Base-by-base conservation (phyloP, 2,113 vertebrate genomes). In the Epinephelus fuscoguttatus region DNA sequence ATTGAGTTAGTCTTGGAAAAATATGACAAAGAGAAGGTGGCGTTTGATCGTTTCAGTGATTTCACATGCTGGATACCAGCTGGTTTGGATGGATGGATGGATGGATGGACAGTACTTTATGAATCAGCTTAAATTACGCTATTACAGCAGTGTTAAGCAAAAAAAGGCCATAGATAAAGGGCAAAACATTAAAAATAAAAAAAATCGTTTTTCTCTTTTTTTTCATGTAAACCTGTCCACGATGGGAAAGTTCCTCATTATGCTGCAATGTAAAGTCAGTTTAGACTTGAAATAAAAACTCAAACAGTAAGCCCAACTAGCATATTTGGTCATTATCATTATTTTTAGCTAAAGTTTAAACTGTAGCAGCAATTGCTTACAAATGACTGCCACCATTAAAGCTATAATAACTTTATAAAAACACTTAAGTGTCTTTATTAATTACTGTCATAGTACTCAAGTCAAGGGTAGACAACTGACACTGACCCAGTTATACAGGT, bases 401-500 rank as follows among this genome's bases (percentile, higher is more conserved):
- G 27, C n/a, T 12, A 10, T 15, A 19, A 40, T 71, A 30, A 40
- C 37, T 59, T 71, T 23, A 61, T 25, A 9, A 63, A 72, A 69
- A 21, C 23, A 25, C 18, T 53, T 60, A 0, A 9, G 0, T 52
- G 12, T 52, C 53, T 33, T 61, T 15, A 1, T 0, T 1, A 62
- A 75, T 75, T 18, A 70, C 6, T 19, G 15, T 12, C 69, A 27
- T 0, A 57, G 33, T 13, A 1, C 52, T 61, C 55, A 60, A 64
- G 45, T 76, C 12, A 66, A 52, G 50, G 47, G 11, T 5, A 69
- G 55, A 67, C 19, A 47, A 64, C n/a, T 23, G 15, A 71, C 61
- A 40, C 50, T 62, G 21, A 71, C 61, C 68, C 30, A 47, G 27
- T 64, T 84, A 21, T 68, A 21, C 30, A 50, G 52, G 19, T 19